Evolutionary conservation across 2,797 vertebrate genomes (phyloP).

Genomic region (Sebastes vulpes): DNA sequence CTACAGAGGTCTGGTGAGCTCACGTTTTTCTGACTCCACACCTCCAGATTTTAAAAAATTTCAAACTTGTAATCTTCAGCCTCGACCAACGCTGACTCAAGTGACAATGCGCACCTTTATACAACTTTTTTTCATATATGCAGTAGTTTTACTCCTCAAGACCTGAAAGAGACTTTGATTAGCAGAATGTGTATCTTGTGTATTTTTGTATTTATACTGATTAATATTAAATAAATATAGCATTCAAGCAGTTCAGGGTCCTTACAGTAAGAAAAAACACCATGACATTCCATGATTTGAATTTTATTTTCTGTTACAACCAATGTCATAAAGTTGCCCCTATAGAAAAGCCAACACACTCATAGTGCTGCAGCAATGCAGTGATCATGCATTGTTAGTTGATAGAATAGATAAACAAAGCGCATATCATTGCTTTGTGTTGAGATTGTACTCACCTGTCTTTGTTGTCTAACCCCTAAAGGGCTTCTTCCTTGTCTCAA

Average conservation of each 20-base stretch:
- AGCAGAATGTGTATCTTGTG: background rate
- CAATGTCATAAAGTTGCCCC: background rate
- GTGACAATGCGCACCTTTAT: too few relatives aligned
- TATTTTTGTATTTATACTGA: background rate
- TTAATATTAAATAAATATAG: background rate
- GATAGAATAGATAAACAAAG: background rate
- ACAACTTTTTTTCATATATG: too few relatives aligned
- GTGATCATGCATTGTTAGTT: background rate
- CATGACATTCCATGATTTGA: background rate
- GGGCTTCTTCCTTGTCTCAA: background rate
- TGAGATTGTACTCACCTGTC: background rate
- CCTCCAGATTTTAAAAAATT: too few relatives aligned
- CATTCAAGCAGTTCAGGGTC: background rate
- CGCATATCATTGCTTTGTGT: background rate
- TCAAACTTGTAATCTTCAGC: too few relatives aligned
- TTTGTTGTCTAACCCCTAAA: background rate
- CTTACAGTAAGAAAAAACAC: background rate
- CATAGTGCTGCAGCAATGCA: background rate
- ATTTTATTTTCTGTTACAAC: background rate
- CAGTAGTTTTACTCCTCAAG: background rate
- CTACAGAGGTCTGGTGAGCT: too few relatives aligned
- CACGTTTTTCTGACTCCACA: too few relatives aligned
- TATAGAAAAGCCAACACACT: background rate
- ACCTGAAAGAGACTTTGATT: background rate
- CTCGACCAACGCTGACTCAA: too few relatives aligned